Evolutionary conservation across 2,797 vertebrate genomes (phyloP).

Genomic region (Borostomias antarcticus): DNA sequence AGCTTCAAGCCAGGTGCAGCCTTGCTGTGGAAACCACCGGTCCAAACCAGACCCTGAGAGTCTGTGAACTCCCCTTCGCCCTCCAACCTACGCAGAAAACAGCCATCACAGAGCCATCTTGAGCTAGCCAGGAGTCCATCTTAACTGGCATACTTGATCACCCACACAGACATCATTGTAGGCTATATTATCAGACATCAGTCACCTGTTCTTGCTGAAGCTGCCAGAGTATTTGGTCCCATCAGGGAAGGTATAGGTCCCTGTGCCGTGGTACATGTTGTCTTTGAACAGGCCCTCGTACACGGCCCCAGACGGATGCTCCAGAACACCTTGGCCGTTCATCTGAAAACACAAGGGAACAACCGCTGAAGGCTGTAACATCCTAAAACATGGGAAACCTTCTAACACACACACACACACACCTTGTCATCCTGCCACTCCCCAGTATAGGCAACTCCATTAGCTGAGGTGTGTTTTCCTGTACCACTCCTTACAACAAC

Average conservation of each 20-base stretch:
- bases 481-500: constrained; percentile 72
- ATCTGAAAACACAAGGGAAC: constrained; percentile 68
- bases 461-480: constrained; percentile 75
- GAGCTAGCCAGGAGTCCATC: not conserved
- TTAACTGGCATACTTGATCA: no score
- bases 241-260: constrained; percentile 82
- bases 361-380: not conserved
- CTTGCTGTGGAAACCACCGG: constrained; percentile 76
- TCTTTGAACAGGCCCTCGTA: constrained; percentile 87
- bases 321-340: constrained; percentile 80
- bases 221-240: constrained; percentile 78
- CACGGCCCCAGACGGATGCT: constrained; percentile 81
- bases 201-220: constrained; percentile 83
- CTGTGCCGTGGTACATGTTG: constrained; percentile 83
- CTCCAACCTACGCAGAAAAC: constrained; percentile 69
- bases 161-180: not conserved
- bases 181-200: not conserved
- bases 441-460: constrained; percentile 73
- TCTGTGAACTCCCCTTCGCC: constrained; percentile 81
- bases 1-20: constrained; percentile 80
- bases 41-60: constrained; percentile 76
- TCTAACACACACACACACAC: constrained; percentile 16
- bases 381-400: not conserved
- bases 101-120: not conserved
- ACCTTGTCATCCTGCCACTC: constrained; percentile 84